These are phyloP conservation scores for Pongo pygmaeus DNA, from an alignment of 2,113 vertebrate genomes.

Conservation along the genomic window DNA sequence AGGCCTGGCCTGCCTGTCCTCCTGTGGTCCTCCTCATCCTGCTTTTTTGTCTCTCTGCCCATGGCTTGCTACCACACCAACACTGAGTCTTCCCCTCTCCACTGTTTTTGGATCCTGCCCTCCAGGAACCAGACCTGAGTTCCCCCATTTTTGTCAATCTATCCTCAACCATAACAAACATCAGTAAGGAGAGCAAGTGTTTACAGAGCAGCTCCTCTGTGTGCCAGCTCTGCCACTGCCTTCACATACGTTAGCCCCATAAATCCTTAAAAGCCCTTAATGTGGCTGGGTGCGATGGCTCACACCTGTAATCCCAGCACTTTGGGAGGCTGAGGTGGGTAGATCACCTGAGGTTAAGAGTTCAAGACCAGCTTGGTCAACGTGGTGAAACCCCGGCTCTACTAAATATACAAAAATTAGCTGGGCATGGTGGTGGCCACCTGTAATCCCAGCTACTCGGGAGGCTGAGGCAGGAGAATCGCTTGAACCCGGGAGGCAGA, in stretches of 20 bases:
- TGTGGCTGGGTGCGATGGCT: too few relatives aligned
- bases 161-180: not conserved
- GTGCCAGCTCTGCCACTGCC: not conserved
- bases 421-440: rapidly evolving
- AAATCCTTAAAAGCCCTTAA: not conserved
- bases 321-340: too few relatives aligned
- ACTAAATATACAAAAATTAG: too few relatives aligned
- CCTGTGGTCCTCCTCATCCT: rapidly evolving
- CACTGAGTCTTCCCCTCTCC: not conserved
- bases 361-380: too few relatives aligned
- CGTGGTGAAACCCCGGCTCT: too few relatives aligned
- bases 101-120: not conserved
- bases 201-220: not conserved
- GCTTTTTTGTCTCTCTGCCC: not conserved
- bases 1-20: not conserved
- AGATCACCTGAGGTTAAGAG: too few relatives aligned
- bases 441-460: too few relatives aligned
- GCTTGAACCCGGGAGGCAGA: too few relatives aligned
- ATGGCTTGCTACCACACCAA: not conserved
- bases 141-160: not conserved
- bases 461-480: too few relatives aligned
- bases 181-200: not conserved
- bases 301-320: too few relatives aligned
- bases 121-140: not conserved
- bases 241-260: not conserved